These are phyloP conservation scores for Geococcyx californianus DNA, from an alignment of 2,113 vertebrate genomes.

Conservation along the genomic window DNA sequence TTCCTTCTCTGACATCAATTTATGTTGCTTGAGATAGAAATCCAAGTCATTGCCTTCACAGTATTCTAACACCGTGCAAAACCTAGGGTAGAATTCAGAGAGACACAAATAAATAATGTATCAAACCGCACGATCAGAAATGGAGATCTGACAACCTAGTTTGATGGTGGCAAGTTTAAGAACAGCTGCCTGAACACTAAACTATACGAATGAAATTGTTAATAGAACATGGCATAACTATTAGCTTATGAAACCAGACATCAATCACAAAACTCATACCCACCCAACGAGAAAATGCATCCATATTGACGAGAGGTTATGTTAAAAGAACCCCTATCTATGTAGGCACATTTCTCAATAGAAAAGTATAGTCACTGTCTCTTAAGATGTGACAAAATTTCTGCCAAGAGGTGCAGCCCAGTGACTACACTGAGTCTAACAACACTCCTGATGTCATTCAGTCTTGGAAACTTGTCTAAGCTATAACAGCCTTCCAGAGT, in stretches of 20 bases:
- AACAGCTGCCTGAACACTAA: background rate
- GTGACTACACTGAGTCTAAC: background rate
- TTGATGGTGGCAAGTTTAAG: background rate
- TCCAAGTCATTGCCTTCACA: constrained; percentile 99
- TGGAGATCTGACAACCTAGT: background rate
- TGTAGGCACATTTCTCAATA: background rate
- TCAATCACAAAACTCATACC: background rate
- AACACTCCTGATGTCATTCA: background rate
- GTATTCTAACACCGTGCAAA: constrained; percentile 99
- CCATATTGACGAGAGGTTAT: background rate
- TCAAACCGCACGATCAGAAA: background rate
- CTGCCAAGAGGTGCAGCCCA: background rate
- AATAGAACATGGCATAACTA: background rate
- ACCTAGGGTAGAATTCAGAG: constrained; percentile 75
- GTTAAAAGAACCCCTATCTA: background rate
- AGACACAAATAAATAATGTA: background rate
- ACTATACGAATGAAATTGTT: background rate
- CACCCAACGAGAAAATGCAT: background rate
- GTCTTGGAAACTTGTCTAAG: background rate
- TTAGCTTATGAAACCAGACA: background rate
- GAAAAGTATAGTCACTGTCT: background rate
- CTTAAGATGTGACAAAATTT: background rate
- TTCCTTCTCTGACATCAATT: constrained; percentile 99
- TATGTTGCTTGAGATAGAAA: constrained; percentile 99
- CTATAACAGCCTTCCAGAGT: accelerated